Base-by-base conservation (phyloP, 2,888 invertebrate species). In the Spodoptera picta region DNA sequence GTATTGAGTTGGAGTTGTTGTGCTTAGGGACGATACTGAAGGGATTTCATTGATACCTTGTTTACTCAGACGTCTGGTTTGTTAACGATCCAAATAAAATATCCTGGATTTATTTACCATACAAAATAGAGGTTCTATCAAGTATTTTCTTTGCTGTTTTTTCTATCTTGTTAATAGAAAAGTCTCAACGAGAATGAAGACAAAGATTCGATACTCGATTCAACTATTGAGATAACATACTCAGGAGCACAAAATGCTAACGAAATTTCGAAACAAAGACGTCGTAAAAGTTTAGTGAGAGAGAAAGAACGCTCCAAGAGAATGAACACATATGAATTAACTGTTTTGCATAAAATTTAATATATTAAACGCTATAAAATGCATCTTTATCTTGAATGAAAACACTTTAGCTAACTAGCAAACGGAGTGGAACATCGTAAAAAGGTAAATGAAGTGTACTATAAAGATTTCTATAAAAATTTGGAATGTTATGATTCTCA, bases 371-470 rank as follows among this genome's bases (percentile, higher is more conserved):
- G n/a, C 44, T 41, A 19, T 56, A 54, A 23, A 69, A 54, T 52
- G 52, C 12, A 19, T 44, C 4, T 56, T 36, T 75, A 66, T 64
- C 60, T 60, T 12, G 4, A 56, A 7, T 36, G 51, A 10, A 60
- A 50, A 14, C 48, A 51, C 46, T 71, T 47, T 59, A 67, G 45
- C 52, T 57, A 50, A 42, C 48, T 56, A 27, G 42, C 9, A 27
- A 36, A 45, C 11, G 31, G 58, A 60, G 14, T 46, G 31, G 59
- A 66, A 56, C 51, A 57, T 60, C 52, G 24, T 59, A 61, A 65
- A 68, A 47, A 72, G 55, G 62, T 24, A 56, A 19, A 41, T 46
- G 7, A 31, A 43, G 12, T 60, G 57, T 49, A 64, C 36, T 47
- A 54, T 60, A 56, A 14, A 46, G 12, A 47, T 55, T 54, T 58